Evolutionary conservation across 2,113 vertebrate species (phyloP), one percentile per base, ranked within the genome.

Genomic region (Myrmecophaga tridactyla): DNA sequence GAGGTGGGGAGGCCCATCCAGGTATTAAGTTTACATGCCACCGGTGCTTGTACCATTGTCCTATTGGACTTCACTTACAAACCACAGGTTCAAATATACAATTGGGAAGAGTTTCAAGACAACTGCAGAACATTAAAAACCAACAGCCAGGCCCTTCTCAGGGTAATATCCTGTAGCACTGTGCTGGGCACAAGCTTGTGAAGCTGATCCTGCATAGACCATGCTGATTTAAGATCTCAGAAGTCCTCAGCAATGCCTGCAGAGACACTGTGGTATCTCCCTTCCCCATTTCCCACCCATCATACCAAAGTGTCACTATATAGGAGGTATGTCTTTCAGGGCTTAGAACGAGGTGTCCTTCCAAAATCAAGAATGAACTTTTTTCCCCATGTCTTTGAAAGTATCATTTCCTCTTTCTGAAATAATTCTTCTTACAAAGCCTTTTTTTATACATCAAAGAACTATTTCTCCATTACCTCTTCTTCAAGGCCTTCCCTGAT

Each of bases 221-320:
- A 65, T 56, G 18, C 21, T 6, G 17, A 21, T 21, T 56, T 56
- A 21, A 21, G 53, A 56, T 56, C 53, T 56, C 18, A 56, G 53
- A 18, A 56, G 53, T 20, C 53, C 53, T 20, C 53, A 3, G 1
- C 31, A 3, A 4, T 53, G n/a, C 46, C 63, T 0, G 0, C 43
- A 65, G 13, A 46, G 9, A 29, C 31, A 5, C 14, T 89, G 14
- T 21, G 7, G 31, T 20, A 13, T 39, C 4, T 5, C 27, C 27
- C 23, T 29, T 67, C 11, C 12, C 18, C 20, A 78, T 65, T 72
- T 46, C 21, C 65, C 20, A 31, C 46, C 78, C 11, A 89, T 77
- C 31, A 87, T 31, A 58, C 7, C 6, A 0, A 81, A 27, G 46
- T 56, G 10, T 58, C 34, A 27, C 34, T 7, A 8, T 48, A 27